phyloP scores from a whole-genome alignment of 2,888 invertebrate species.

The Drosophila histrio region DNA sequence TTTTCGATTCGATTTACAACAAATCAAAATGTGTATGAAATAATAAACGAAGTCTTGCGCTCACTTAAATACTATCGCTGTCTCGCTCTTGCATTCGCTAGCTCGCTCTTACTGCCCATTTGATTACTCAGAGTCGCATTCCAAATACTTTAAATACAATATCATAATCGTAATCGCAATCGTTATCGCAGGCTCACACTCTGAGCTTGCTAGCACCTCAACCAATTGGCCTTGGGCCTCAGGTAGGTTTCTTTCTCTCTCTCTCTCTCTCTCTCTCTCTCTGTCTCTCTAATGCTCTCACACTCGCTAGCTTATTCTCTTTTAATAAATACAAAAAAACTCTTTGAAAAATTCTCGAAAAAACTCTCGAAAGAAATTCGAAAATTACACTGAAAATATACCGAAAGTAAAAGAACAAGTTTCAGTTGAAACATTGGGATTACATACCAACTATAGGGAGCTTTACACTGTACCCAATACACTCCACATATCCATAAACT shows the following conservation, averaged over 20 bases:
- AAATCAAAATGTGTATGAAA: conserved; percentile 6
- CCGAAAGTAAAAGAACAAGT: conserved; percentile 9
- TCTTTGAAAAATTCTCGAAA: no score
- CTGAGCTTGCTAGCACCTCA: conserved; percentile 45
- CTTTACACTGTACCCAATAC: conserved; percentile 9
- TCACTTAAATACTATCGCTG: conserved; percentile 61
- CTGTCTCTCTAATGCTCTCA: conserved; percentile 23
- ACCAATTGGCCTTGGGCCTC: conserved; percentile 37
- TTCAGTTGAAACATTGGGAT: conserved; percentile 6
- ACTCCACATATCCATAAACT: conserved; percentile 1
- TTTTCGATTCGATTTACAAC: conserved; percentile 6
- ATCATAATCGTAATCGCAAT: conserved; percentile 30
- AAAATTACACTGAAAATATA: conserved; percentile 14
- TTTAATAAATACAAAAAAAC: not conserved
- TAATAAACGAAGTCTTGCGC: conserved; percentile 30
- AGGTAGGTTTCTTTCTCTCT: conserved; percentile 67
- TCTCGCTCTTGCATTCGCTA: conserved; percentile 67
- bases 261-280: conserved; percentile 25
- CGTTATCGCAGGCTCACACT: conserved; percentile 45
- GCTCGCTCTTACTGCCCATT: conserved; percentile 54
- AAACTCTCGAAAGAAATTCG: conserved; percentile 30
- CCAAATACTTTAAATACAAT: conserved; percentile 14
- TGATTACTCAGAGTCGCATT: conserved; percentile 52
- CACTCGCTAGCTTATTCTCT: conserved; percentile 6
- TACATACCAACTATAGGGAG: not conserved